Evolutionary conservation across 2,113 vertebrate genomes (phyloP).

Genomic region (Zonotrichia leucophrys): DNA sequence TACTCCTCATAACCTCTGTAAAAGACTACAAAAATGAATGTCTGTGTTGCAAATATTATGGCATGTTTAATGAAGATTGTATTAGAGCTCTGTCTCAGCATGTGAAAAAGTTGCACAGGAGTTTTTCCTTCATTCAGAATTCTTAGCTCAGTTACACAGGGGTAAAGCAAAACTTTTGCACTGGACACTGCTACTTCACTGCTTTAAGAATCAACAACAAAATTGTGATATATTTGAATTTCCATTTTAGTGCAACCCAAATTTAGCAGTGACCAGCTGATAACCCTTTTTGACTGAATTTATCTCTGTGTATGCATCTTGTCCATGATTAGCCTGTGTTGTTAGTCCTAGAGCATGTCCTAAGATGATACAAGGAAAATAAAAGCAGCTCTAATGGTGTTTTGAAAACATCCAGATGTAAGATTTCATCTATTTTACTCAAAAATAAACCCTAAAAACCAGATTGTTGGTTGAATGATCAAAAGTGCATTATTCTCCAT

Average conservation of each 20-base stretch:
- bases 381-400: not conserved
- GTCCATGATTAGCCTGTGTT: not conserved
- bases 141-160: not conserved
- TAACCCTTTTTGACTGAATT: not conserved
- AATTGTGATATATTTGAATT: not conserved
- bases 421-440: not conserved
- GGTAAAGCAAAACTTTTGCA: not conserved
- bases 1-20: not conserved
- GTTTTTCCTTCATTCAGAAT: not conserved
- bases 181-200: not conserved
- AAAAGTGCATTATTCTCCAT: not conserved
- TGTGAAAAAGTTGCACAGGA: not conserved
- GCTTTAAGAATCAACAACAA: not conserved
- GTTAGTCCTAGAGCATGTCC: not conserved
- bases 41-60: not conserved
- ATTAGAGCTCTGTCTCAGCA: not conserved
- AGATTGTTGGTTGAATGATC: not conserved
- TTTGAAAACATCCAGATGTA: not conserved
- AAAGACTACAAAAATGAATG: not conserved
- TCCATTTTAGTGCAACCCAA: not conserved
- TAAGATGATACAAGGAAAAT: not conserved
- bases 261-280: not conserved
- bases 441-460: accelerated
- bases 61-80: not conserved
- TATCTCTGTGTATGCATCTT: not conserved